Conservation (phyloP, 2,113 vertebrate species). For the Myxocyprinus asiaticus region DNA sequence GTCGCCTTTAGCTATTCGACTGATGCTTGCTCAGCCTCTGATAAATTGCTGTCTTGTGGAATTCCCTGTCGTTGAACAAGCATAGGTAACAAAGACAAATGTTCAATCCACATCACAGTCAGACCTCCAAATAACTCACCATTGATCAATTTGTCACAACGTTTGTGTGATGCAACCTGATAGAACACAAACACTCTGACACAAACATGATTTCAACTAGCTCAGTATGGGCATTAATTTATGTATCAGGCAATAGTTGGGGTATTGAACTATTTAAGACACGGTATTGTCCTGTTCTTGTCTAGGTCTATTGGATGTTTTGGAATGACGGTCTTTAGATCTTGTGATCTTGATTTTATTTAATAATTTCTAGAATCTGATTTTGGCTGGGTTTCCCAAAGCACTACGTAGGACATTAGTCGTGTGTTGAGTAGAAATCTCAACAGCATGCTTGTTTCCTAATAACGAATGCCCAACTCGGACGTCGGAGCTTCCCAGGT, state of each 20-base stretch:
- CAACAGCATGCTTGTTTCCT: too few species aligned
- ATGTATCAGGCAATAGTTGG: background rate
- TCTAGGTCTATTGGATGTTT: background rate
- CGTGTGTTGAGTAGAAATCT: too few species aligned
- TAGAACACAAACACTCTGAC: background rate
- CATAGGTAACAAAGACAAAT: constrained; percentile 15
- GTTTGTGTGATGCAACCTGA: background rate
- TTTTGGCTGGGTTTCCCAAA: too few species aligned
- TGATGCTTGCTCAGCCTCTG: background rate
- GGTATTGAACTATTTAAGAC: background rate
- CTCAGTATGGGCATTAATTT: constrained; percentile 1
- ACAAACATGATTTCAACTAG: constrained; percentile 1
- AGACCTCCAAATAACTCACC: constrained; percentile 19
- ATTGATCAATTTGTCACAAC: constrained; percentile 18
- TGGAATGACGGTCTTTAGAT: too few species aligned
- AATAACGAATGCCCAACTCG: too few species aligned
- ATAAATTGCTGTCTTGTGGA: background rate
- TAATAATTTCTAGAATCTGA: too few species aligned
- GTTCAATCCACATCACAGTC: constrained; percentile 19
- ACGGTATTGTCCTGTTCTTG: background rate
- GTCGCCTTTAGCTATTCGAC: background rate
- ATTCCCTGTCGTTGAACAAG: constrained; percentile 3
- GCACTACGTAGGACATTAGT: too few species aligned
- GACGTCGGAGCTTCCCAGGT: too few species aligned
- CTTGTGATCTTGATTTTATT: too few species aligned